These are phyloP conservation scores for Caerostris darwini DNA, from an alignment of 1,140 invertebrate species.

Conservation along the genomic window DNA sequence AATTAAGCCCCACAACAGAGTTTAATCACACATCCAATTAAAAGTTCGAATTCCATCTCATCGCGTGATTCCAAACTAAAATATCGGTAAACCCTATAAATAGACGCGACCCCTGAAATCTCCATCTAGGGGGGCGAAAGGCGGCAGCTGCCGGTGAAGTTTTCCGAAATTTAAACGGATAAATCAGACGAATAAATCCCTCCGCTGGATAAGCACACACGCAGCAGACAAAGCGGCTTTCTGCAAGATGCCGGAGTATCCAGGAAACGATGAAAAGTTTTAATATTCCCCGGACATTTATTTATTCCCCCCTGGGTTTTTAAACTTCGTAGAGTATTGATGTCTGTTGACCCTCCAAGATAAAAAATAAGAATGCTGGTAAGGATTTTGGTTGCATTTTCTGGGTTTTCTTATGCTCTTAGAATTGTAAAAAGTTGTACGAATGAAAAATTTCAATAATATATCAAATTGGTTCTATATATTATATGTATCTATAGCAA, in stretches of 20 bases:
- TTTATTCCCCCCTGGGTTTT: background rate
- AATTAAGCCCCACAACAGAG: background rate
- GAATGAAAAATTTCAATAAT: no score
- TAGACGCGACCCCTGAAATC: background rate
- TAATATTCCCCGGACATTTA: background rate
- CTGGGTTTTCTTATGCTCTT: no score
- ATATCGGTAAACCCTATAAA: background rate
- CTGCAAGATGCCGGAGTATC: background rate
- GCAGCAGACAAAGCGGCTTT: background rate
- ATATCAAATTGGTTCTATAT: no score
- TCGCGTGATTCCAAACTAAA: background rate
- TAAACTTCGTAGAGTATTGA: no score
- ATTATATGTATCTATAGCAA: no score
- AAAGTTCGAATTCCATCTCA: background rate
- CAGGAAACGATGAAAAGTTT: background rate
- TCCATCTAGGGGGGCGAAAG: background rate
- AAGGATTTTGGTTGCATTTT: no score
- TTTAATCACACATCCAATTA: background rate
- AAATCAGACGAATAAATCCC: constrained; percentile 12
- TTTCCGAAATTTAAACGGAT: constrained; percentile 18
- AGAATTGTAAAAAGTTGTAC: no score
- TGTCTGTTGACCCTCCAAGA: no score
- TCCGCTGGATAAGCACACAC: background rate
- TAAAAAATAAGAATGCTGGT: no score
- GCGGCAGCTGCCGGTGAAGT: background rate